Evolutionary conservation across 2,797 vertebrate genomes (phyloP), one percentile per base, ranked within the genome.

Genomic region (Pipistrellus pygmaeus): DNA sequence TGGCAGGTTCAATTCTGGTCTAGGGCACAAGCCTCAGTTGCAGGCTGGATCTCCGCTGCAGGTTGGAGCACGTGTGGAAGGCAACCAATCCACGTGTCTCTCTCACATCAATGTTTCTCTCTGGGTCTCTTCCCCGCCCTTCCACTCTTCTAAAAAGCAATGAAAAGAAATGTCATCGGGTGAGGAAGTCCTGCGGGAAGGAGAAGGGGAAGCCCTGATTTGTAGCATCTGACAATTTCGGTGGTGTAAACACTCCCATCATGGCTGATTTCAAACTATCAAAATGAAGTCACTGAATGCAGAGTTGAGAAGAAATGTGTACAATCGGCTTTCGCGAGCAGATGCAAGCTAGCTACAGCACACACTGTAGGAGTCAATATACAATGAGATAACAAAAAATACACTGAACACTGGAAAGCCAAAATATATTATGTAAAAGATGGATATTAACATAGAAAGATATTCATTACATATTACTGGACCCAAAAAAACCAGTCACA

Each of bases 281-380:
- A 76, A 93, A 86, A 44, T 66, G 53, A 88, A 80, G 41, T 60
- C 38, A 82, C 23, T 32, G 27, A 91, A 72, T 14, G 20, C 8
- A 64, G 10, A 77, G 44, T 30, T 80, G n/a, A 87, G 21, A 93
- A 80, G 77, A 96, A 90, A 88, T 27, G 14, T 84, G 7, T 48
- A 69, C 23, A 75, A 27, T 8, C 32, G 57, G n/a, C 44, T 93
- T 91, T 82, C 73, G 51, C 18, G 66, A 83, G 15, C n/a, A 69
- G 35, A 41, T 84, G 10, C 9, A 41, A 90, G 66, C 46, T 38
- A 55, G 41, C 30, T 9, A 11, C 12, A 90, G 21, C 18, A 46
- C 3, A 57, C 25, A 38, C 48, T 23, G 35, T 44, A 27, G 35
- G 41, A 88, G 32, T 86, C 44, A 73, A 85, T 89, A 85, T 46